These are phyloP conservation scores for Trachemys scripta DNA, from an alignment of 2,113 vertebrate genomes.

Conservation along the genomic window DNA sequence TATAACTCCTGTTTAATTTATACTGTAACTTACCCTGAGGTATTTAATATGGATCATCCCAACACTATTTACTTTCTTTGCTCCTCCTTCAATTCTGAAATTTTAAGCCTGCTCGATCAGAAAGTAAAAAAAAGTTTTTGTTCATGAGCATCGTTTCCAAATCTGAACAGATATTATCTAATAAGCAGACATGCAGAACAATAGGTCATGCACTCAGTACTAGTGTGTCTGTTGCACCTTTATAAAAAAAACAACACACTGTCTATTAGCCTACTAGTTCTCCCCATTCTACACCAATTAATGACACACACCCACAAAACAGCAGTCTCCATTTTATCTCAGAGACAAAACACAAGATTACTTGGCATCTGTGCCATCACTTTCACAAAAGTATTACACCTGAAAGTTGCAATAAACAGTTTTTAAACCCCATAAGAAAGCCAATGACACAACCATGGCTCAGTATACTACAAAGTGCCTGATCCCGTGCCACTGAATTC, in stretches of 20 bases:
- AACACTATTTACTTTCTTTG: background rate
- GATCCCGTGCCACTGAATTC: background rate
- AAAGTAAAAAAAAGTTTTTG: background rate
- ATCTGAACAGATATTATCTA: background rate
- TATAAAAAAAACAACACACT: background rate
- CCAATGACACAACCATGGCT: background rate
- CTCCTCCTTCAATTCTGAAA: background rate
- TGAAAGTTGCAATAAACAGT: background rate
- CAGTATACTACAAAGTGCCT: background rate
- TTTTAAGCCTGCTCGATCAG: background rate
- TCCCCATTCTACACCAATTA: background rate
- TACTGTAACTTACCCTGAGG: background rate
- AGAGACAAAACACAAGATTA: background rate
- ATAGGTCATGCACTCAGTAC: background rate
- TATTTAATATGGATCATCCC: background rate
- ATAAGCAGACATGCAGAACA: background rate
- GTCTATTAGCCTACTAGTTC: background rate
- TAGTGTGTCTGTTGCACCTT: background rate
- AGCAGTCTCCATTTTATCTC: background rate
- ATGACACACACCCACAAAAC: background rate
- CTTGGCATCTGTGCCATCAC: background rate
- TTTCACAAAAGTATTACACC: background rate
- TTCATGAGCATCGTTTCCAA: background rate
- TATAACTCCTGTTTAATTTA: background rate
- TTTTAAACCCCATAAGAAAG: no score